Percentiles rank a stretch among this genome's conserved stretches.
phyloP scores from a whole-genome alignment of 2,888 invertebrate species.

The Cerceris ruficornis region DNA sequence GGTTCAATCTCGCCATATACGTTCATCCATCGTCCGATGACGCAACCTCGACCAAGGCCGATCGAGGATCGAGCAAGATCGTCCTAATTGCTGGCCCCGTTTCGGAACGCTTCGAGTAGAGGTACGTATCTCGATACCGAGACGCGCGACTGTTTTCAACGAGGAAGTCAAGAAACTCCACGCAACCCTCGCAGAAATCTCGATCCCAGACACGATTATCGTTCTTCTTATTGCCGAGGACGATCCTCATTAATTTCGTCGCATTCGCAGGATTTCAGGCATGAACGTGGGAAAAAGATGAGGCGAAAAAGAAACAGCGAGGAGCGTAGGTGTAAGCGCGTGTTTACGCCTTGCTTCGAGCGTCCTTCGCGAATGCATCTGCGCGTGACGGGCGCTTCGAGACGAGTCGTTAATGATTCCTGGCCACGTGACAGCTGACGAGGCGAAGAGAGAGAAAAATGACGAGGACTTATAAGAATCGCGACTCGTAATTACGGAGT shows the following conservation, averaged over 20 bases:
- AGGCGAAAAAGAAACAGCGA: conserved; percentile 4
- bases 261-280: conserved; percentile 36
- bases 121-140: not conserved
- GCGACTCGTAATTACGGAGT: conserved; percentile 30
- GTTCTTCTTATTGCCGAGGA: conserved; percentile 24
- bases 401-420: conserved; percentile 49
- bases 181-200: not conserved
- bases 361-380: conserved; percentile 62
- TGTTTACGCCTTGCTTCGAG: conserved; percentile 37
- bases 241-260: conserved; percentile 48
- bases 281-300: not conserved
- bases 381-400: conserved; percentile 55
- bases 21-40: not conserved
- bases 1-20: not conserved
- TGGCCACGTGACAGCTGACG: conserved; percentile 37
- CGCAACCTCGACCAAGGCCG: conserved; percentile 22
- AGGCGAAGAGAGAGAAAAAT: not conserved
- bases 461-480: conserved; percentile 34
- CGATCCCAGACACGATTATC: conserved; percentile 29
- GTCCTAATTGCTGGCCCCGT: not conserved
- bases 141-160: not conserved
- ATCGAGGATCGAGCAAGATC: not conserved
- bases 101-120: not conserved
- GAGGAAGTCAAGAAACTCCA: not conserved
- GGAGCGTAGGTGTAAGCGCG: conserved; percentile 3